Evolutionary conservation across 1,140 invertebrate genomes (phyloP), one percentile per base, ranked within the genome.

Genomic region (Lepidurus packardi): DNA sequence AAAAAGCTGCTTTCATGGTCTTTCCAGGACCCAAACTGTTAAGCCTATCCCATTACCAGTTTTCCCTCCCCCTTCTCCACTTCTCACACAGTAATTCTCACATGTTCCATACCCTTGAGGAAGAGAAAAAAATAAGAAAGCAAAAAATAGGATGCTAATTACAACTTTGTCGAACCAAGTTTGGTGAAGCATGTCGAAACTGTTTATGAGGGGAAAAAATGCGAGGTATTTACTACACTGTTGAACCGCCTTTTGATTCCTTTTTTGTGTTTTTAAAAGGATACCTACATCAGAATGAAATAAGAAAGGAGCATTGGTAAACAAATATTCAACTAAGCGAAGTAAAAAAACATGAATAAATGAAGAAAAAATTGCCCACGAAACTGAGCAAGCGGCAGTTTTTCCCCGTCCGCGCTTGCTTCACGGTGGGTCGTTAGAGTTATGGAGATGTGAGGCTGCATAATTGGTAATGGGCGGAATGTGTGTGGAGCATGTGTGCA

Each of bases 371-470:
- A 65, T 65, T 65, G 13, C 5, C 21, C 21, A 13, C 21, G 53
- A 65, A 65, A 65, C 8, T 65, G 21, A 13, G 8, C 8, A 65
- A 65, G n/a, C 53, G 53, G 53, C 53, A 65, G 1, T n/a, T 13
- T 65, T 65, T 65, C 8, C 6, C 53, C 34, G 34, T 65, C 53
- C 53, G 16, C 21, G 21, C 53, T 65, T 65, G 53, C 53, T 65
- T 65, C 53, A 65, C 53, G 53, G 53, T 65, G 53, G 53, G 53
- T 65, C 53, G 53, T 65, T 65, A 65, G 53, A 65, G 53, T 65
- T 65, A 65, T 65, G 53, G 53, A 13, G 53, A 65, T 65, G 53
- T 65, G 53, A 65, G 53, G 53, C 53, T 65, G 53, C 53, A 65
- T 65, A 65, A 65, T 65, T 65, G 53, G 53, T 65, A 65, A 65